Evolutionary conservation across 92 coral and sea anemone genomes (phyloP).

Genomic region (Scolanthus callimorphus): DNA sequence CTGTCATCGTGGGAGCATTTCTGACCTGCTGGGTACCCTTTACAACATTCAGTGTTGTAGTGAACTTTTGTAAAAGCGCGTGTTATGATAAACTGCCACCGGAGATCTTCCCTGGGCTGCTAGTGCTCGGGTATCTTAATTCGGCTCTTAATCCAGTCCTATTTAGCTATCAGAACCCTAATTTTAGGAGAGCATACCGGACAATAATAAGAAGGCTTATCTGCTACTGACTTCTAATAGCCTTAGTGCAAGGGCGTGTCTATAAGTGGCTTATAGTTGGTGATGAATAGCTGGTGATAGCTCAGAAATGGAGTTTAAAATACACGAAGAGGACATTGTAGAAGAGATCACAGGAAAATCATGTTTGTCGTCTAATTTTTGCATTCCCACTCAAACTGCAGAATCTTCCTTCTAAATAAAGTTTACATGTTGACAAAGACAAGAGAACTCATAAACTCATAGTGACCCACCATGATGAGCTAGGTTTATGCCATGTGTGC

Average conservation of each 20-base stretch:
- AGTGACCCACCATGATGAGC: no score
- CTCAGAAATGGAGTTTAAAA: no score
- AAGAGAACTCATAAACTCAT: no score
- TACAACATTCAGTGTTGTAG: slow-evolving; percentile 31
- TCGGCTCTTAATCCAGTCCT: slow-evolving; percentile 50
- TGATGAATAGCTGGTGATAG: no score
- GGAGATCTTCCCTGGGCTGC: slow-evolving; percentile 5
- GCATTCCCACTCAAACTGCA: no score
- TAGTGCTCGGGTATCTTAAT: slow-evolving; percentile 46
- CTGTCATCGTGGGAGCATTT: slow-evolving; percentile 48
- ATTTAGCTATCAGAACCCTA: slow-evolving; percentile 37
- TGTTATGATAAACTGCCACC: slow-evolving; percentile 7
- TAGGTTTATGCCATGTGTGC: no score
- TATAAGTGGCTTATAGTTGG: no score
- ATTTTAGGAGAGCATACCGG: slow-evolving; percentile 42
- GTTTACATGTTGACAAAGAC: no score
- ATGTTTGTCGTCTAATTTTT: no score
- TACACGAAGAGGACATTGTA: no score
- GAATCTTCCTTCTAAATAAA: no score
- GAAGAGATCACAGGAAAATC: not conserved
- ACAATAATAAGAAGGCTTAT: slow-evolving; percentile 1
- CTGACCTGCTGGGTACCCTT: slow-evolving; percentile 58
- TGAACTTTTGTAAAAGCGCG: slow-evolving; percentile 20
- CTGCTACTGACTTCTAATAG: slow-evolving; percentile 3
- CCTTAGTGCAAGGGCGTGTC: no score